phyloP scores from a whole-genome alignment of 2,888 invertebrate species.

The Drosophila limbata region DNA sequence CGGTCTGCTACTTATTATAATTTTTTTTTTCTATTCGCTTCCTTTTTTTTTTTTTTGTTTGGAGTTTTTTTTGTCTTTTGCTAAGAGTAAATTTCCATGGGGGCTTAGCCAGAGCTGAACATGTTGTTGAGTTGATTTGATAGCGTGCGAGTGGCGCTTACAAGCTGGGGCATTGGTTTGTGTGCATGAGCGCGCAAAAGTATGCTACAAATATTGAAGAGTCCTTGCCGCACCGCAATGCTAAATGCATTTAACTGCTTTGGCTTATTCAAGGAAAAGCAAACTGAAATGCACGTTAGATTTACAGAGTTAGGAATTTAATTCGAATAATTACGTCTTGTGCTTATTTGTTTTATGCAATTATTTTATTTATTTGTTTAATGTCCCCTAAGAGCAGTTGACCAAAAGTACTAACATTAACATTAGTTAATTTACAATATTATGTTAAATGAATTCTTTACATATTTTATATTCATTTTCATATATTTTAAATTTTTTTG shows the following conservation, averaged over 20 bases:
- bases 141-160: conserved; percentile 55
- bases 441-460: neutral
- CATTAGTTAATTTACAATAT: neutral
- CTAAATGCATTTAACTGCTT: conserved; percentile 44
- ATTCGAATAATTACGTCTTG: neutral
- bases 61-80: conserved; percentile 8
- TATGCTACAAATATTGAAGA: conserved; percentile 47
- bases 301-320: neutral
- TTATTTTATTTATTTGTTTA: no score
- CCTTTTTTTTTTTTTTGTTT: conserved; percentile 4
- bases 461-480: no score
- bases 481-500: no score
- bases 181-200: conserved; percentile 55
- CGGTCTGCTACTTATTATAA: conserved; percentile 73
- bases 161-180: conserved; percentile 58
- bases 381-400: no score
- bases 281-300: conserved; percentile 18
- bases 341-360: no score
- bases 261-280: conserved; percentile 5
- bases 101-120: conserved; percentile 60
- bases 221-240: conserved; percentile 25
- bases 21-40: conserved; percentile 39
- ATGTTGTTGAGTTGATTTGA: conserved; percentile 68
- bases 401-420: neutral
- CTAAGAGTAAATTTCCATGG: conserved; percentile 73